Percentiles rank a stretch among this genome's conserved stretches.
phyloP scores from a whole-genome alignment of 2,888 invertebrate species.

The Noctua janthina region DNA sequence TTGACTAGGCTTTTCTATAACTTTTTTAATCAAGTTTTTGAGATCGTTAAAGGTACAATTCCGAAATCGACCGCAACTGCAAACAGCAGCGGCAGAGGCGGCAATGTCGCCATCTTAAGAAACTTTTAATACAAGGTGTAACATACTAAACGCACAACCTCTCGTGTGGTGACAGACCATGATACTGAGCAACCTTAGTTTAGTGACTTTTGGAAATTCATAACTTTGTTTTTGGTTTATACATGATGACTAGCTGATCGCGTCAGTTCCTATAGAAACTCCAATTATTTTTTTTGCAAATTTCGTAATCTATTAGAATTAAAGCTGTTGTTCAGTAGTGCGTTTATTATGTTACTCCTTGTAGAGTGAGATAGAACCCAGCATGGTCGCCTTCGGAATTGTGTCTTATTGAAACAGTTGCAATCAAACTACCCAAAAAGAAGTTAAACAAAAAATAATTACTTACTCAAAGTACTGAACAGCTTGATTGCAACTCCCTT shows the following conservation, averaged over 20 bases:
- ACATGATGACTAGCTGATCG: background rate
- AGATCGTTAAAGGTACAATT: slow-evolving; percentile 37
- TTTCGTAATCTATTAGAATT: background rate
- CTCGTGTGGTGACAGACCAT: background rate
- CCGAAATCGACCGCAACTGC: background rate
- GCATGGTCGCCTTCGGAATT: background rate
- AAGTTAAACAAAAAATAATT: too few relatives aligned
- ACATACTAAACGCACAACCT: background rate
- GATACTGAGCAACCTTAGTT: background rate
- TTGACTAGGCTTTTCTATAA: slow-evolving; percentile 47
- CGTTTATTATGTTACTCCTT: background rate
- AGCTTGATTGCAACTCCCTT: slow-evolving; percentile 28
- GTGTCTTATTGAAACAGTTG: slow-evolving; percentile 4
- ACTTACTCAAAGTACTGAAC: background rate
- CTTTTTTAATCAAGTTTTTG: slow-evolving; percentile 11
- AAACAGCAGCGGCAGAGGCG: background rate
- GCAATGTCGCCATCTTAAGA: background rate
- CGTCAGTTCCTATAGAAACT: background rate
- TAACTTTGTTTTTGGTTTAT: background rate
- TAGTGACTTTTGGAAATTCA: background rate
- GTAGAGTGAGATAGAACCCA: background rate
- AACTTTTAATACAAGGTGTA: background rate
- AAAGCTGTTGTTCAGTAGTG: background rate
- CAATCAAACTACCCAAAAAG: slow-evolving; percentile 21
- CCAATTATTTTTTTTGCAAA: background rate